Conservation (phyloP, 2,888 invertebrate species). For the Drosophila anomalata region DNA sequence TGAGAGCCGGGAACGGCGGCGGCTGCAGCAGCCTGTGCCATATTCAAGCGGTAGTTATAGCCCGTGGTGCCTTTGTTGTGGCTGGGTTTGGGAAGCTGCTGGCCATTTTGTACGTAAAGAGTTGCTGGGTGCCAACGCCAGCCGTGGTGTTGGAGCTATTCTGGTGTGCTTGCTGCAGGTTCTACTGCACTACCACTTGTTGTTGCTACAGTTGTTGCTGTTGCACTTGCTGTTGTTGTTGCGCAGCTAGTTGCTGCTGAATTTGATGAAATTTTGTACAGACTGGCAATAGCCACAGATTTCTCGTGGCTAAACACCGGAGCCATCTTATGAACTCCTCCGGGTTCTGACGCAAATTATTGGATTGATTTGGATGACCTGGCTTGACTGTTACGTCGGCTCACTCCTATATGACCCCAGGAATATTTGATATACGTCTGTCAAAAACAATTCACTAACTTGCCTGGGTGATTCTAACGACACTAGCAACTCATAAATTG, state of each 20-base stretch:
- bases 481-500: no score
- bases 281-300: no score
- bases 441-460: no score
- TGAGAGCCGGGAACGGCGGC: slow-evolving; percentile 87
- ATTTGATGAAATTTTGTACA: no score
- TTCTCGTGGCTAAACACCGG: no score
- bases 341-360: no score
- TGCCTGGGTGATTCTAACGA: no score
- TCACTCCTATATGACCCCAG: no score
- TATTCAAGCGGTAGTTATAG: slow-evolving; percentile 90
- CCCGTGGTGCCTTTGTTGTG: slow-evolving; percentile 88
- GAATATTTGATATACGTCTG: no score
- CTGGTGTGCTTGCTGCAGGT: slow-evolving; percentile 85
- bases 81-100: slow-evolving; percentile 91
- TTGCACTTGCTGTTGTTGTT: slow-evolving; percentile 84
- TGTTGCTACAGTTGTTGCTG: slow-evolving; percentile 84
- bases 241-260: slow-evolving; percentile 84
- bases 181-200: slow-evolving; percentile 84
- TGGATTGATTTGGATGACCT: no score
- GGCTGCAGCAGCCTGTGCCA: slow-evolving; percentile 85
- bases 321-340: no score
- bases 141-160: slow-evolving; percentile 86
- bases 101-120: slow-evolving; percentile 94
- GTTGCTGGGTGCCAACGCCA: slow-evolving; percentile 88
- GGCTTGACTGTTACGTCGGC: no score